Evolutionary conservation across 2,113 vertebrate genomes (phyloP).

Genomic region (Pipa parva): DNA sequence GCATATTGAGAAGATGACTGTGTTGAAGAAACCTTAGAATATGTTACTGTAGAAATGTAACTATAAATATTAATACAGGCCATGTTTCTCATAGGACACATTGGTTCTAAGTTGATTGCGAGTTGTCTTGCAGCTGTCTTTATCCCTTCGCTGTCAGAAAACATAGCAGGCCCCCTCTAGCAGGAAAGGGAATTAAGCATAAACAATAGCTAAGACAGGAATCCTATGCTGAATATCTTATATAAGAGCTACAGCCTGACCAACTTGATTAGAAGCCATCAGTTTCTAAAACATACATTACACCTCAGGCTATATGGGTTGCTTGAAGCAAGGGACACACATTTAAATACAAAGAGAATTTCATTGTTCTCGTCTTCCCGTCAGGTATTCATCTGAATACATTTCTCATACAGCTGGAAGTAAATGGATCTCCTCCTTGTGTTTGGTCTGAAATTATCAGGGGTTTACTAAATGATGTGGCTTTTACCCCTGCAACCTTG

Average conservation of each 20-base stretch:
- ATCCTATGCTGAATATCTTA: neutral
- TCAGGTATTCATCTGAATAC: conserved; percentile 23
- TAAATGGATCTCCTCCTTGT: conserved; percentile 27
- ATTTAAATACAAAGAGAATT: neutral
- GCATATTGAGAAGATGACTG: neutral
- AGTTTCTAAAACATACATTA: conserved; percentile 18
- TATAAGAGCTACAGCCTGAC: neutral
- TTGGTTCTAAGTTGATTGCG: neutral
- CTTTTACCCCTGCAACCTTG: conserved; percentile 70
- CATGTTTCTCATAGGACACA: conserved; percentile 1
- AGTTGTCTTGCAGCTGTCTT: neutral
- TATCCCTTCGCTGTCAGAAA: neutral
- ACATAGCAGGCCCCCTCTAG: neutral
- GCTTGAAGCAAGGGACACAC: conserved; percentile 9
- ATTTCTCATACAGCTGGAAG: conserved; percentile 13
- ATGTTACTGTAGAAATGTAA: neutral
- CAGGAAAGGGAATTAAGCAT: neutral
- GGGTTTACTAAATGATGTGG: conserved; percentile 67
- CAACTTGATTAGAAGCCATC: conserved; percentile 25
- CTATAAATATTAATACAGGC: neutral
- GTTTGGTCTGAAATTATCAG: conserved; percentile 56
- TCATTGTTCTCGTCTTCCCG: conserved; percentile 23
- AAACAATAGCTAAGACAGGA: neutral
- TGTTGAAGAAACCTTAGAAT: neutral
- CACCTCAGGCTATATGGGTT: conserved; percentile 1